Base-by-base conservation (phyloP, 2,113 vertebrate genomes). In the Esox niger region DNA sequence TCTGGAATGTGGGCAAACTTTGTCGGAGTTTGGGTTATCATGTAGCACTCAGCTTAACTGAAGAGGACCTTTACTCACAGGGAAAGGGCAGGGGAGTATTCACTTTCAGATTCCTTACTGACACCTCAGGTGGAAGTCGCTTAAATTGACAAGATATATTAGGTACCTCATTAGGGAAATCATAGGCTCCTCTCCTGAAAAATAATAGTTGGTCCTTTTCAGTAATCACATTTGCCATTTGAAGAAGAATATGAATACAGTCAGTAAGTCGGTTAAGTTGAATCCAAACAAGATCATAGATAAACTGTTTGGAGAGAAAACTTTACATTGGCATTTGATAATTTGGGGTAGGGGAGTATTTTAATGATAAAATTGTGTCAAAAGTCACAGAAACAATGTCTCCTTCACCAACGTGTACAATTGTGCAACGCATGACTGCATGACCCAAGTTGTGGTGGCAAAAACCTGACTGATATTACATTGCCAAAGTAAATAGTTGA, bases 1-100 rank as follows among this genome's bases (percentile, higher is more conserved):
- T 69, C 72, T 79, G 87, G 89, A 90, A 88, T 85, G 73, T 86
- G 61, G 75, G 65, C 71, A 88, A 81, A 88, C 81, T 87, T 86
- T 86, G 63, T 6, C 76, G 79, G 81, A 71, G 70, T 85, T 86
- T 83, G 74, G 27, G 32, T 64, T 67, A 62, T 90, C 54, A 80
- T 79, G 85, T 86, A 69, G 70, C 87, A 82, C 77, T 84, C 86
- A 68, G 61, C 83, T 71, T 65, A 76, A 82, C 75, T 49, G 60
- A 72, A 82, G 73, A 71, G 33, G 35, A 68, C 73, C 52, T 63
- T 43, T 59, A 88, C 47, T 52, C n/a, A 21, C 47, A 21, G 47
- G 61, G 21, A 35, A 32, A 68, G 79, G 68, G 71, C 72, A 75
- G 64, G 47, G 69, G 69, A 77, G 71, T 33, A 21, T 32, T 62